These are phyloP conservation scores for Aspiorhynchus laticeps DNA, from an alignment of 2,113 vertebrate species.

Conservation along the genomic window DNA sequence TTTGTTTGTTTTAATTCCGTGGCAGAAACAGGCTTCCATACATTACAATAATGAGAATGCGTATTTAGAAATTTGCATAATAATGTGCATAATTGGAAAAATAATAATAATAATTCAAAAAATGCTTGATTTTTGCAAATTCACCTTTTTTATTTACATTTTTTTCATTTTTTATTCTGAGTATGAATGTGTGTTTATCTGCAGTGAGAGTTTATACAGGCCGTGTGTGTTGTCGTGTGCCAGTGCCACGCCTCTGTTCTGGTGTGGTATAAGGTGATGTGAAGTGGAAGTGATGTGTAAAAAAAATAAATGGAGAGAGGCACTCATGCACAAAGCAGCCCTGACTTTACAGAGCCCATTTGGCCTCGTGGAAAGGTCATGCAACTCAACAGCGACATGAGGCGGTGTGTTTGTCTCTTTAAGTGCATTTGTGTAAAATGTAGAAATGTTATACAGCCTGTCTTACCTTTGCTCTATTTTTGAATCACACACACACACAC, in stretches of 20 bases:
- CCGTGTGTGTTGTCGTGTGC: background rate
- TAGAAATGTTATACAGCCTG: slow-evolving; percentile 32
- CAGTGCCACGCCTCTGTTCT: slow-evolving; percentile 60
- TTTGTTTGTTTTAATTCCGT: too few species aligned
- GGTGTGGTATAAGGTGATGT: slow-evolving; percentile 71
- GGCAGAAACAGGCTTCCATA: too few species aligned
- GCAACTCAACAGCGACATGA: slow-evolving; percentile 72
- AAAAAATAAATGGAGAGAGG: slow-evolving; percentile 74
- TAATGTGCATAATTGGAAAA: background rate
- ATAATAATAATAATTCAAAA: background rate
- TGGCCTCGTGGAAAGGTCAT: slow-evolving; percentile 76
- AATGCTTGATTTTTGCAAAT: background rate
- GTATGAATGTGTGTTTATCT: background rate
- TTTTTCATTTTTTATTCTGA: background rate
- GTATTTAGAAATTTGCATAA: background rate
- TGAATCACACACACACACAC: background rate
- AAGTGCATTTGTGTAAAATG: slow-evolving; percentile 64
- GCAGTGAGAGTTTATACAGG: background rate
- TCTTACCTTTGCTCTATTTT: slow-evolving; percentile 52
- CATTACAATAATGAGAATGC: too few species aligned
- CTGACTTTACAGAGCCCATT: slow-evolving; percentile 70
- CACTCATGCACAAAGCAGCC: slow-evolving; percentile 73
- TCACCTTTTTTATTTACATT: background rate
- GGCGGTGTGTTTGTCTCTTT: background rate
- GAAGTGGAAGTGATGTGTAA: slow-evolving; percentile 75